Evolutionary conservation across 2,888 invertebrate species (phyloP).

Genomic region (Psylliodes chrysocephalus): DNA sequence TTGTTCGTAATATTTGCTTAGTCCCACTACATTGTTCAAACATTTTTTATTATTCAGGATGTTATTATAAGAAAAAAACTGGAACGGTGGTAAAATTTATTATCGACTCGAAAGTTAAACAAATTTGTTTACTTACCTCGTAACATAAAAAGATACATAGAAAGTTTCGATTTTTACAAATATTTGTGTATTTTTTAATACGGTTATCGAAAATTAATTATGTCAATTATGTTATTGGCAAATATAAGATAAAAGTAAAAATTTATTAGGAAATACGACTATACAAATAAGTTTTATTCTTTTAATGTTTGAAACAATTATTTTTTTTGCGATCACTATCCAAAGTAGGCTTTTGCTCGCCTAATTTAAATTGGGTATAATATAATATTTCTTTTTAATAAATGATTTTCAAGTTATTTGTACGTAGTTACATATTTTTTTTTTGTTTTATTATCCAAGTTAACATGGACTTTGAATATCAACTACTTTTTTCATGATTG

Average conservation of each 20-base stretch:
- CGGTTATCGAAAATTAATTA: slow-evolving; percentile 8
- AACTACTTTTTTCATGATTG: too few relatives aligned
- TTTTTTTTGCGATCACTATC: too few relatives aligned
- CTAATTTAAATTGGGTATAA: too few relatives aligned
- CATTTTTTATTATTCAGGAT: slow-evolving; percentile 31
- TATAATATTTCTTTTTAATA: too few relatives aligned
- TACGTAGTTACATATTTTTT: too few relatives aligned
- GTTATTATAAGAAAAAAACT: slow-evolving; percentile 28
- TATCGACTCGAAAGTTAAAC: slow-evolving; percentile 19
- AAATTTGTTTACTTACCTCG: slow-evolving; percentile 20
- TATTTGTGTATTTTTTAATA: not conserved
- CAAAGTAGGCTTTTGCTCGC: too few relatives aligned
- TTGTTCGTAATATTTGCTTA: slow-evolving; percentile 25
- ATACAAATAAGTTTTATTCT: too few relatives aligned
- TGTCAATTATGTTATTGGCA: slow-evolving; percentile 7
- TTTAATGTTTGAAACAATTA: too few relatives aligned
- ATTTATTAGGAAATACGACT: too few relatives aligned
- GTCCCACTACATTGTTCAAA: slow-evolving; percentile 22
- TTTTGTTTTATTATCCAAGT: too few relatives aligned
- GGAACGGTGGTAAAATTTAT: slow-evolving; percentile 34
- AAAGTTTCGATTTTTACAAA: slow-evolving; percentile 17
- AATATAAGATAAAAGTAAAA: not conserved
- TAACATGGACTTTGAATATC: too few relatives aligned
- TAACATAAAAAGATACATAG: slow-evolving; percentile 22
- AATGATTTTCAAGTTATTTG: too few relatives aligned